Conservation (phyloP, 2,797 vertebrate genomes). For the Oreochromis grahami region DNA sequence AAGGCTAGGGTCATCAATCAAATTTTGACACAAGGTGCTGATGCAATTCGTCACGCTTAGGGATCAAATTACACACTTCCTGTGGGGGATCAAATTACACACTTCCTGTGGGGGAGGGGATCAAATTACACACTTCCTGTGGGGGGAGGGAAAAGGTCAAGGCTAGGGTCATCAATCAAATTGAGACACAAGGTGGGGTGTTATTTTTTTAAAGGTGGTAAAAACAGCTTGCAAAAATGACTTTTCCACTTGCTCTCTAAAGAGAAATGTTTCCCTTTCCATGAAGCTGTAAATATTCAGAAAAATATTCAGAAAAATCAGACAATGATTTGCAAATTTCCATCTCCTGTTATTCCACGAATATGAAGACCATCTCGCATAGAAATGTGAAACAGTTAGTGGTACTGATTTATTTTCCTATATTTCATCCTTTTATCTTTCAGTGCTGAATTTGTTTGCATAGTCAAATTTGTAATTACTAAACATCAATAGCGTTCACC, state of each 20-base stretch:
- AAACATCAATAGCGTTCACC: background rate
- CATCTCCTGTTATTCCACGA: accelerated
- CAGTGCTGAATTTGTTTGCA: background rate
- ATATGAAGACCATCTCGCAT: accelerated
- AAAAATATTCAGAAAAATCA: accelerated
- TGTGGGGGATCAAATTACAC: too few species aligned
- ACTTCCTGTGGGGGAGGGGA: too few species aligned
- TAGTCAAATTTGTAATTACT: background rate
- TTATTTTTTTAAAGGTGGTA: background rate
- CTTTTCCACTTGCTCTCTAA: background rate
- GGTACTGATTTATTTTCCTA: background rate
- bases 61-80: too few species aligned
- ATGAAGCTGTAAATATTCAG: background rate
- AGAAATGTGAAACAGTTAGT: background rate
- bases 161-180: too few species aligned
- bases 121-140: too few species aligned
- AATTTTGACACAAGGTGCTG: too few species aligned
- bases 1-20: too few species aligned
- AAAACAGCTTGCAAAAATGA: background rate
- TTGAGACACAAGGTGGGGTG: too few species aligned
- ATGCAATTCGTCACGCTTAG: too few species aligned
- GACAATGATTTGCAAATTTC: background rate
- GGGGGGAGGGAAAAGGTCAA: too few species aligned
- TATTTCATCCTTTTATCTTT: background rate
- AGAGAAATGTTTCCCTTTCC: background rate